Conservation (phyloP, 2,888 invertebrate genomes). For the Eilema sororculum region DNA sequence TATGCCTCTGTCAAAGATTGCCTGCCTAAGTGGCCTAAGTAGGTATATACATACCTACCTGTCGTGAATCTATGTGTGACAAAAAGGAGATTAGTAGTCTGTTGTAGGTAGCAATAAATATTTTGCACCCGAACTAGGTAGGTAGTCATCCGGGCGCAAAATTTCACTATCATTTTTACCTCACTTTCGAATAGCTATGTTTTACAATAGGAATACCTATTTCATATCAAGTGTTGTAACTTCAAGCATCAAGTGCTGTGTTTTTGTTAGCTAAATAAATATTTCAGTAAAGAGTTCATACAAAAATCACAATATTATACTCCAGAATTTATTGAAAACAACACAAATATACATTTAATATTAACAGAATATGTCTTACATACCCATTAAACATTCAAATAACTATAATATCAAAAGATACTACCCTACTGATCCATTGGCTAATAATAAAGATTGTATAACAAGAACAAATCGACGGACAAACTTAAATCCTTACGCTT, state of each 20-base stretch:
- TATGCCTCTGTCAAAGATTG: neutral
- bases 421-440: constrained; percentile 25
- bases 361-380: constrained; percentile 25
- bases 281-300: too few relatives aligned
- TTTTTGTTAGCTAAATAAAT: too few relatives aligned
- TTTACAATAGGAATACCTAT: too few relatives aligned
- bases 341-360: constrained; percentile 13
- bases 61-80: neutral
- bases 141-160: neutral
- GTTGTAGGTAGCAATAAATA: neutral
- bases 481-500: constrained; percentile 17
- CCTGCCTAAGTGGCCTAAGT: neutral
- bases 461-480: constrained; percentile 22
- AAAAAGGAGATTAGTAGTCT: neutral
- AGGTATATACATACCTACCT: neutral
- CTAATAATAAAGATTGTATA: constrained; percentile 24
- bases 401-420: constrained; percentile 29
- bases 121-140: neutral
- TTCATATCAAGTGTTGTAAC: too few relatives aligned
- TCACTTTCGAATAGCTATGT: neutral
- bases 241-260: too few relatives aligned
- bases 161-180: neutral
- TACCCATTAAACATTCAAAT: constrained; percentile 4
- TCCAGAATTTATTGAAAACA: constrained; percentile 19
- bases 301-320: neutral